Evolutionary conservation across 1,140 invertebrate species (phyloP), one percentile per base, ranked within the genome.

Genomic region (Drosophila subpulchrella): DNA sequence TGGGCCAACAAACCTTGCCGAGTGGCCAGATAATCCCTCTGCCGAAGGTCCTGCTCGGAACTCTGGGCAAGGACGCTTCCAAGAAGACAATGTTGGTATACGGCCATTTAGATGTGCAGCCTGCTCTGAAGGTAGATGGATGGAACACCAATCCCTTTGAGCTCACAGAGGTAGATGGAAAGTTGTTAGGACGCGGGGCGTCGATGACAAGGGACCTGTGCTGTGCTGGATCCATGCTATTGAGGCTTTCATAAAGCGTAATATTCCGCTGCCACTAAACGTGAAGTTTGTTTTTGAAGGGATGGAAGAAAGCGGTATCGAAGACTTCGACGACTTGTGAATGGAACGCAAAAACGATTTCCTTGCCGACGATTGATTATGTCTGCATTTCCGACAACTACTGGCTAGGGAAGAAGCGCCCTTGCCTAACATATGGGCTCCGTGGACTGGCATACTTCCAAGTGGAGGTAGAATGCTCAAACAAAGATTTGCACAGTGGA

Each of bases 311-410:
- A 97, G 95, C 84, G 98, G 98, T 7, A 99, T 98, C 68, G 97
- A 98, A 93, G 98, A 98, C 32, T 93, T 99, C 11, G 98, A 99
- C 92, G 96, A 97, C 4, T 92, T 99, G 13, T 93, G 99, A 2
- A 93, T 95, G 71, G 91, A 95, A 5, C 93, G 94, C 71, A 98
- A 98, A 92, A 93, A 94, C 70, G 94, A 94, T 15, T 99, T 99
- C 92, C 94, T 99, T 13, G 94, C 95, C 59, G 94, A 95, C 91
- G 95, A n/a, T 98, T 0, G 98, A 99, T 92, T 99, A 95, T 93
- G 97, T 99, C 34, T 99, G 98, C 92, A 99, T 99, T 86, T 99
- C 98, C 44, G 99, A 99, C 91, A 99, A 99, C 93, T 99, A 99
- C 90, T 99, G 98, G 99, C 93, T 99, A 17, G 98, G 98, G 7